These are phyloP conservation scores for Menidia beryllina DNA, from an alignment of 2,113 vertebrate species.

Conservation along the genomic window DNA sequence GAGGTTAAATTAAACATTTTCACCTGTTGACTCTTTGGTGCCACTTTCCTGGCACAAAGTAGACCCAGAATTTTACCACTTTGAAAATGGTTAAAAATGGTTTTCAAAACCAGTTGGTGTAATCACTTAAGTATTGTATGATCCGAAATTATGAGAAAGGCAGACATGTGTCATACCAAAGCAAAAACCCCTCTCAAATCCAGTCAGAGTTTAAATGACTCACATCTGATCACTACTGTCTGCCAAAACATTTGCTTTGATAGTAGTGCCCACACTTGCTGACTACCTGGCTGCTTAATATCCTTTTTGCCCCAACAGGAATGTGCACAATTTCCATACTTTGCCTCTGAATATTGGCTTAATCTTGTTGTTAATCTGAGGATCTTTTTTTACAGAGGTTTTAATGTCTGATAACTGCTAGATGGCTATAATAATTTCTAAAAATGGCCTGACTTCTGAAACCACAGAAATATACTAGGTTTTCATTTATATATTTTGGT, in stretches of 20 bases:
- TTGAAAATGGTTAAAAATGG: conserved; percentile 16
- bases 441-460: background rate
- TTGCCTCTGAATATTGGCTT: background rate
- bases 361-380: background rate
- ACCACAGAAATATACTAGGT: background rate
- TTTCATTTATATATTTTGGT: too few relatives aligned
- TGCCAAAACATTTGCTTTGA: too few relatives aligned
- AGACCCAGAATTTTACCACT: conserved; percentile 19
- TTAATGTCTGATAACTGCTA: background rate
- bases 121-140: conserved; percentile 13
- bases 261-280: too few relatives aligned
- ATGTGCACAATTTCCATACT: too few relatives aligned
- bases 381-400: background rate
- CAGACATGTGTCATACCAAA: background rate
- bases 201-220: background rate
- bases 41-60: background rate
- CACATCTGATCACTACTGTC: too few relatives aligned
- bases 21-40: conserved; percentile 1
- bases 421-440: background rate
- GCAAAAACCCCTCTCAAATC: background rate
- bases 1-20: too few relatives aligned
- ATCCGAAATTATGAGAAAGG: conserved; percentile 4
- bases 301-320: too few relatives aligned
- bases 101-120: conserved; percentile 24
- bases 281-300: too few relatives aligned